Evolutionary conservation across 2,888 invertebrate genomes (phyloP), one percentile per base, ranked within the genome.

Genomic region (Lycocerus yunnanus): DNA sequence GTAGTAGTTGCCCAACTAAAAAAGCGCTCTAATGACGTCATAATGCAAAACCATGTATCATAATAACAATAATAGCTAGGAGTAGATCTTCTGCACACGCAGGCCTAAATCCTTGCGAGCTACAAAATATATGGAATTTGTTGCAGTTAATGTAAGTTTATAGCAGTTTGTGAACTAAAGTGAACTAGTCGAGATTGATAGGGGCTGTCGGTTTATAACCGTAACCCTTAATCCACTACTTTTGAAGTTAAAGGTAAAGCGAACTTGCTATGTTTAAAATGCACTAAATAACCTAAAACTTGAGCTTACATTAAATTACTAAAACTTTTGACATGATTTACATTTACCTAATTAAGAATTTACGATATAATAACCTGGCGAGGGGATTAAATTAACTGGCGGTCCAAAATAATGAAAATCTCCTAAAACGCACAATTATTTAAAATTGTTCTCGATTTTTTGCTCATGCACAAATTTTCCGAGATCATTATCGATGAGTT

Each of bases 111-210:
- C 79, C 77, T 78, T 76, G 76, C 77, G 69, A 76, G 76, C 77
- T 78, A 71, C 74, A 75, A 73, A 69, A 76, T 76, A 77, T 74
- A 78, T 72, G 78, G 76, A 77, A 77, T 79, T 80, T 80, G 80
- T 78, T 79, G 75, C 79, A 79, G 75, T 79, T 80, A 80, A 80
- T 81, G 77, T 78, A 78, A 80, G 79, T 81, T 80, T 79, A 79
- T 79, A 72, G 78, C 78, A 75, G 78, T 75, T 77, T 69, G 43
- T 69, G 68, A 72, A 77, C 73, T 71, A 69, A 73, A 73, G 70
- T 68, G 71, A 74, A 71, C 72, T 78, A 78, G 78, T 78, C 71
- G 76, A 78, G 78, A 78, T 76, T 72, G 74, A 78, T 78, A 74
- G 74, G 43, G 72, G 68, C 72, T 78, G 74, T 76, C 74, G 67